Evolutionary conservation across 1,140 invertebrate species (phyloP), one percentile per base, ranked within the genome.

Genomic region (Dinoponera quadriceps): DNA sequence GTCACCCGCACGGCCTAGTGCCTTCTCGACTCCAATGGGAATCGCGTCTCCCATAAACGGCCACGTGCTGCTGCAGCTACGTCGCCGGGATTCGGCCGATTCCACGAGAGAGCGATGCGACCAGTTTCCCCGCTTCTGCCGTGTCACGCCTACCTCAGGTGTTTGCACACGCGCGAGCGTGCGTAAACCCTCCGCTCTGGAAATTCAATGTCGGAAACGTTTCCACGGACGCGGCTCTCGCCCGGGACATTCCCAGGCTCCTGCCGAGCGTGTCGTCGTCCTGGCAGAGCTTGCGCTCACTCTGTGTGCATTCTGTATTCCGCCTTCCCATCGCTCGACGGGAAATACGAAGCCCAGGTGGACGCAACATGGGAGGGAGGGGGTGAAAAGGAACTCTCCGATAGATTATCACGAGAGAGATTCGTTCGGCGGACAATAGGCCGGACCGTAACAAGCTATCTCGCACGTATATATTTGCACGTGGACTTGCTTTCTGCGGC

Each of bases 1-100:
- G 89, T 90, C 86, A 83, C 85, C 77, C 82, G 75, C 71, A 68
- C 82, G 38, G 83, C 87, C 75, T 72, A 66, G 72, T 84, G 80
- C 72, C 86, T 83, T 63, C 73, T 71, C 60, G 55, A 49, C 44
- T 77, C 84, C 84, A 85, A 88, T 83, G 78, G 86, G 60, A 78
- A 89, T 81, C 89, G 73, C 51, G 63, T 89, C 55, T 89, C 85
- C 89, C 89, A 90, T 90, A 89, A 91, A 90, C 90, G 85, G 89
- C 86, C 89, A 90, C 89, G 90, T 90, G 87, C 82, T 85, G 51
- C 68, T 38, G 60, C 29, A 22, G 80, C 22, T 66, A 59, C 27
- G 71, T 25, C 38, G 71, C n/a, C 51, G 48, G 54, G 81, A 88
- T 89, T 85, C 80, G 71, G 65, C 44, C 49, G 73, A 83, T 74